Conservation (phyloP, 1,140 invertebrate species). For the Drosophila lacteicornis region DNA sequence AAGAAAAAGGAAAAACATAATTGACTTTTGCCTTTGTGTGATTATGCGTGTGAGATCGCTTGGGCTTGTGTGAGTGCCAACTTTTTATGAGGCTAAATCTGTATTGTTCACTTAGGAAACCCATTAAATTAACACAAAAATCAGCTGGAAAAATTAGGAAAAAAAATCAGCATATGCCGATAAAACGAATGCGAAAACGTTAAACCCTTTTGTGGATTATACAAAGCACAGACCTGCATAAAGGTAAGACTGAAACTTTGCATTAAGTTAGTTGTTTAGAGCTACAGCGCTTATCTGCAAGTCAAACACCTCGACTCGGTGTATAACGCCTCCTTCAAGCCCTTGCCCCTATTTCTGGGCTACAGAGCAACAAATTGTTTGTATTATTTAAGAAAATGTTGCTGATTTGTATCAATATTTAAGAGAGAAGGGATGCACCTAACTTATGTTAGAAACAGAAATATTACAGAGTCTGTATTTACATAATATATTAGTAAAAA, state of each 20-base stretch:
- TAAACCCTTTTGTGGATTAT: slow-evolving; percentile 46
- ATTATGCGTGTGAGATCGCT: slow-evolving; percentile 30
- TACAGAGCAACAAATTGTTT: slow-evolving; percentile 3
- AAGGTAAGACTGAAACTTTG: slow-evolving; percentile 48
- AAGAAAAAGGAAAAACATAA: slow-evolving; percentile 31
- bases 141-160: slow-evolving; percentile 11
- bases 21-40: slow-evolving; percentile 42
- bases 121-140: slow-evolving; percentile 17
- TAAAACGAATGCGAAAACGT: slow-evolving; percentile 9
- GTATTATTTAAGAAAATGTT: not conserved
- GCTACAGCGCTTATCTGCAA: slow-evolving; percentile 9
- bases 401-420: too few relatives aligned
- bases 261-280: slow-evolving; percentile 10
- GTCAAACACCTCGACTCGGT: slow-evolving; percentile 28
- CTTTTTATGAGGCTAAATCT: slow-evolving; percentile 25
- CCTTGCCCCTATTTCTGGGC: slow-evolving; percentile 37
- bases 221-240: slow-evolving; percentile 9
- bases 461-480: too few relatives aligned
- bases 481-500: not conserved
- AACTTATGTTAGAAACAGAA: too few relatives aligned
- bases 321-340: slow-evolving; percentile 8
- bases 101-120: slow-evolving; percentile 46
- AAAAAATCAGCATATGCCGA: not conserved
- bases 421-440: too few relatives aligned
- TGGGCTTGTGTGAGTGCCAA: slow-evolving; percentile 29